Percentiles rank a stretch among this genome's conserved stretches.
Evolutionary conservation across 2,113 vertebrate genomes (phyloP).

Genomic region (Tonatia bakeri): DNA sequence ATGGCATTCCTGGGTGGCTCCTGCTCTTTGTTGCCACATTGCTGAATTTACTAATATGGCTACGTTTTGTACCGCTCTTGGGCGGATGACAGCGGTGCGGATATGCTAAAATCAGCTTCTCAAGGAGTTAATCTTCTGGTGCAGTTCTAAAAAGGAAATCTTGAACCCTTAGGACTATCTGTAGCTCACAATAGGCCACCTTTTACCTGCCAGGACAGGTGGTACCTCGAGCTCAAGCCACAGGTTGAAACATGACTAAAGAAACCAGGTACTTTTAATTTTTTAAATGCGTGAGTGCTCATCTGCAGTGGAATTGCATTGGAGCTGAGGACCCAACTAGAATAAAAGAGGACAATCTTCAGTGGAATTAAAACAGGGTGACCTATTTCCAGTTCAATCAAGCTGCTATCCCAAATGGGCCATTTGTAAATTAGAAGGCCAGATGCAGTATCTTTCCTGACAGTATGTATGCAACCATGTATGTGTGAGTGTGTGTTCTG

Average conservation of each 20-base stretch:
- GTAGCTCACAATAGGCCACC: not conserved
- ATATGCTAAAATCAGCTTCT: not conserved
- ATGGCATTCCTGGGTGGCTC: not conserved
- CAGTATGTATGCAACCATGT: no score
- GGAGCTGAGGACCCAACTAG: constrained; percentile 5
- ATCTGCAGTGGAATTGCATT: not conserved
- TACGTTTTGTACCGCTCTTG: constrained; percentile 22
- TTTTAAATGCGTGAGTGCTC: not conserved
- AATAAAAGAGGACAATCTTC: constrained; percentile 55
- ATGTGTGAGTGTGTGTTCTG: not conserved
- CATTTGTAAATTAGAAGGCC: constrained; percentile 44
- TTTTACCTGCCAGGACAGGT: not conserved
- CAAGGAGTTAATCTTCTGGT: not conserved
- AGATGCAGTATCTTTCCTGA: not conserved
- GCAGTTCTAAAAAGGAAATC: not conserved
- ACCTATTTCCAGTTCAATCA: constrained; percentile 61
- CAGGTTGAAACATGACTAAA: not conserved
- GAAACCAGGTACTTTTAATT: not conserved
- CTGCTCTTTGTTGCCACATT: not conserved
- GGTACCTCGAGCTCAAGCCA: not conserved
- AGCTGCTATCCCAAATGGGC: constrained; percentile 22
- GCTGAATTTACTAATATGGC: not conserved
- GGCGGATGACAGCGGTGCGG: not conserved
- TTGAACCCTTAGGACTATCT: not conserved
- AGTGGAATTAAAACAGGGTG: constrained; percentile 47